Conservation (phyloP, 2,797 vertebrate species). For the Eurystomus glaucurus region DNA sequence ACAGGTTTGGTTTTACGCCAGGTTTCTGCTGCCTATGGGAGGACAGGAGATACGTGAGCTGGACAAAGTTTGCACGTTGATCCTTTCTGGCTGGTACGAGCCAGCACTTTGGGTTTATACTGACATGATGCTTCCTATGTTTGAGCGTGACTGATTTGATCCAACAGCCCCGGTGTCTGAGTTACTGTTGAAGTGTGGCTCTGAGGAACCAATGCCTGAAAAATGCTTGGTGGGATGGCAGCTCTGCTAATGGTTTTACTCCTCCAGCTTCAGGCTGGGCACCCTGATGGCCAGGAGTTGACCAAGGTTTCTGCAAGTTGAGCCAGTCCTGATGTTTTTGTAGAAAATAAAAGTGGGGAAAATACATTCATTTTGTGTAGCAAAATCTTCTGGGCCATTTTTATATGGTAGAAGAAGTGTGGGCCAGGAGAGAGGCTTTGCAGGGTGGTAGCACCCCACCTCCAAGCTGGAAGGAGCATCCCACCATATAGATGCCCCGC, state of each 20-base stretch:
- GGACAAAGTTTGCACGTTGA: background rate
- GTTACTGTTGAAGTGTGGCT: background rate
- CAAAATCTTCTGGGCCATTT: background rate
- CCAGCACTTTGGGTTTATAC: background rate
- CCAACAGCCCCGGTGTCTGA: fast-evolving
- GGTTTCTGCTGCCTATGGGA: background rate
- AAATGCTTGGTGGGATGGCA: background rate
- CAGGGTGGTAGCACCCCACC: background rate
- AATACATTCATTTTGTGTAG: background rate
- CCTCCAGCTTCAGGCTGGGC: background rate
- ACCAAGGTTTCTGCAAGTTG: background rate
- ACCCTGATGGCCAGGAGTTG: background rate
- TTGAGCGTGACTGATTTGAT: background rate
- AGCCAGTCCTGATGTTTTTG: background rate
- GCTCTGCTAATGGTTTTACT: background rate
- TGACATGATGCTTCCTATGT: background rate
- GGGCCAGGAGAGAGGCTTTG: background rate
- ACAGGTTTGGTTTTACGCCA: background rate
- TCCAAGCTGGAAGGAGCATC: background rate
- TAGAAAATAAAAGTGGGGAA: background rate
- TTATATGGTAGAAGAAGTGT: background rate
- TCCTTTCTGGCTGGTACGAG: background rate
- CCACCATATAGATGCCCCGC: fast-evolving
- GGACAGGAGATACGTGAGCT: background rate
- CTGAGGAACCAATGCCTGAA: background rate